Percentiles rank a stretch among this genome's conserved stretches.
Evolutionary conservation across 2,113 vertebrate species (phyloP).

Genomic region (Colistium nudipinnis): DNA sequence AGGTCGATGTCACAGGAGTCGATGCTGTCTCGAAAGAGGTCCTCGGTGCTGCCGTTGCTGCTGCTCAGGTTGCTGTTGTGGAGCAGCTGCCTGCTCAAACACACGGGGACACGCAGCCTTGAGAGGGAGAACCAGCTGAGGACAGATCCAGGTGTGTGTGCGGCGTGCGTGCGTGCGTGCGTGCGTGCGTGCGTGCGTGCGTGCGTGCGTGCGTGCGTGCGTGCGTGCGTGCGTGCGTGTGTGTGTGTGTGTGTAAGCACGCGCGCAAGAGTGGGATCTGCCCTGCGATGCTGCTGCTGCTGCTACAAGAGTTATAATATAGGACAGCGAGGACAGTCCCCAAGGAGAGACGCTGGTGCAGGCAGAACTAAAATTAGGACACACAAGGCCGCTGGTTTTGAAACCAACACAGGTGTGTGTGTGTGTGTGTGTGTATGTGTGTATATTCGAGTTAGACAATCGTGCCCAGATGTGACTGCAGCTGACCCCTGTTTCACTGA

Average conservation of each 20-base stretch:
- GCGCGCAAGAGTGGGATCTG: slow-evolving; percentile 8
- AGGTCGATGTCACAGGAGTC: slow-evolving; percentile 96
- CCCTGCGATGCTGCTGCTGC: slow-evolving; percentile 13
- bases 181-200: neutral
- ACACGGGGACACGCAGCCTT: slow-evolving; percentile 30
- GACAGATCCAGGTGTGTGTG: slow-evolving; percentile 19
- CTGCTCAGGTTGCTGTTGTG: slow-evolving; percentile 98
- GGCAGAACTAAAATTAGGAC: slow-evolving; percentile 32
- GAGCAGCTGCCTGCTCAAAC: slow-evolving; percentile 89
- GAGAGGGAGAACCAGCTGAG: neutral
- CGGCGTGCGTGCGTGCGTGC: slow-evolving; percentile 4
- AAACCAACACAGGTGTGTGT: slow-evolving; percentile 11
- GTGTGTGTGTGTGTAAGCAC: neutral
- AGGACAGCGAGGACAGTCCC: slow-evolving; percentile 12
- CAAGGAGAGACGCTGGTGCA: slow-evolving; percentile 13
- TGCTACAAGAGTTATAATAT: slow-evolving; percentile 2
- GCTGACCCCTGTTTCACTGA: slow-evolving; percentile 33
- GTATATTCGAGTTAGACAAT: slow-evolving; percentile 23
- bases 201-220: neutral
- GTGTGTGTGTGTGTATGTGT: neutral
- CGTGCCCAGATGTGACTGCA: neutral
- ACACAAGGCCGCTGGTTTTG: neutral
- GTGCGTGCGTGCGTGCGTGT: neutral
- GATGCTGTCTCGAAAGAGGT: slow-evolving; percentile 95
- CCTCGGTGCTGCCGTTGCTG: slow-evolving; percentile 96